These are phyloP conservation scores for Ariolimax columbianus DNA, from an alignment of 2,888 invertebrate species.

Conservation along the genomic window DNA sequence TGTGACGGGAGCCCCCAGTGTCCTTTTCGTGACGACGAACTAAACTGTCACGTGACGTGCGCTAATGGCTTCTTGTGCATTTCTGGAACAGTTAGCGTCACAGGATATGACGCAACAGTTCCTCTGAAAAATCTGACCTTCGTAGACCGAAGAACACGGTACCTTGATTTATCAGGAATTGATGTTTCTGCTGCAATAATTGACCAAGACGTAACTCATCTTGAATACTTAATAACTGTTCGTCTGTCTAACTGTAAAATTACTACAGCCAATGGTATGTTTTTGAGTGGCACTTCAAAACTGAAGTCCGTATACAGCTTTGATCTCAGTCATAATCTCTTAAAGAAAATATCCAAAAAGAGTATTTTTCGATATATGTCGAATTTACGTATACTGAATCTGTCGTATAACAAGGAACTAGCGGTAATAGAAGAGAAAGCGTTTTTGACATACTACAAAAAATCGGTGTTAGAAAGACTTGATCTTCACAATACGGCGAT, in stretches of 20 bases:
- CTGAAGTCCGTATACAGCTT: not conserved
- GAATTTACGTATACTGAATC: not conserved
- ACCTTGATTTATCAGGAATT: constrained; percentile 15
- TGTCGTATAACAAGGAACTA: not conserved
- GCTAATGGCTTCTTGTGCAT: constrained; percentile 52
- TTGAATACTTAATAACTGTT: not conserved
- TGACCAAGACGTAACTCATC: not conserved
- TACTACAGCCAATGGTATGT: not conserved
- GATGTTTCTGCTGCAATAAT: not conserved
- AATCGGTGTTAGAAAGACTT: not conserved
- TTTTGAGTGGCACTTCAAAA: not conserved
- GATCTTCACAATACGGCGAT: too few species aligned
- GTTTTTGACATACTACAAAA: not conserved
- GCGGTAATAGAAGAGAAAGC: not conserved
- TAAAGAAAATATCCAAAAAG: not conserved
- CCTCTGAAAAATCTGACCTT: constrained; percentile 9
- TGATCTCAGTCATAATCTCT: not conserved
- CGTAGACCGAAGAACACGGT: constrained; percentile 2
- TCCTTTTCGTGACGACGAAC: constrained; percentile 58
- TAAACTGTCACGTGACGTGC: constrained; percentile 53
- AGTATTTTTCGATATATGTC: not conserved
- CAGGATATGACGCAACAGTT: not conserved
- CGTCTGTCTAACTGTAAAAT: constrained; percentile 6
- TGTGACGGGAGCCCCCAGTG: constrained; percentile 58
- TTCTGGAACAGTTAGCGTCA: constrained; percentile 49